phyloP scores from a whole-genome alignment of 2,888 invertebrate species.

The Acleris emargana region DNA sequence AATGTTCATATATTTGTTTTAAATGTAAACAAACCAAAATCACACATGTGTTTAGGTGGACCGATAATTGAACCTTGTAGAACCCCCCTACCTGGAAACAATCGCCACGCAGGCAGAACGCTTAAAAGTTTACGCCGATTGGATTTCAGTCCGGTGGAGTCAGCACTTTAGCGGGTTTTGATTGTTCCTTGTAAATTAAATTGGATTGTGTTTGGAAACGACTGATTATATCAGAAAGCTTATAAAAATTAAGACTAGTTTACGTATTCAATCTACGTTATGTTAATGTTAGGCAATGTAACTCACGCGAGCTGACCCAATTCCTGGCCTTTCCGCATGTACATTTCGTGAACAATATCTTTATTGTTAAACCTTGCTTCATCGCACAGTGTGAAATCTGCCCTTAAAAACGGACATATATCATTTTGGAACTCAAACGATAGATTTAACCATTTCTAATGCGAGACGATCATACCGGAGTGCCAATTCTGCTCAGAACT shows the following conservation, averaged over 20 bases:
- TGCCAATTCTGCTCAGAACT: too few species aligned
- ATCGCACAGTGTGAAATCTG: too few species aligned
- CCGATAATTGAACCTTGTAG: neutral
- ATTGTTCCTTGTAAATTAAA: slow-evolving; percentile 3
- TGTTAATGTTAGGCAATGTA: too few species aligned
- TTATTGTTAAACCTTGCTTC: neutral
- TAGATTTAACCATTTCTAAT: too few species aligned
- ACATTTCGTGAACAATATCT: neutral
- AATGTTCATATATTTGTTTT: neutral
- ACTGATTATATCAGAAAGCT: neutral
- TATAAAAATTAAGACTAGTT: neutral
- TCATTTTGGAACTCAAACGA: too few species aligned
- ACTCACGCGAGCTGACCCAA: slow-evolving; percentile 5
- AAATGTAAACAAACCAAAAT: neutral
- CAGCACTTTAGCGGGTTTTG: neutral
- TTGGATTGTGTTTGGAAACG: neutral
- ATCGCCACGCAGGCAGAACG: slow-evolving; percentile 1
- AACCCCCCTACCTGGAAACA: neutral
- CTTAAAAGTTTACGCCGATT: neutral
- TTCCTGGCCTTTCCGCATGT: neutral
- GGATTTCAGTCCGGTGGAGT: neutral
- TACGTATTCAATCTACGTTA: neutral
- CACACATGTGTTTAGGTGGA: neutral
- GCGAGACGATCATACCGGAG: too few species aligned
- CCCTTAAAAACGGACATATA: too few species aligned